A percentile compares a stretch with the other conserved stretches of the same genome.
These are phyloP conservation scores for Proteles cristata DNA, from an alignment of 2,113 vertebrate genomes.

Conservation along the genomic window DNA sequence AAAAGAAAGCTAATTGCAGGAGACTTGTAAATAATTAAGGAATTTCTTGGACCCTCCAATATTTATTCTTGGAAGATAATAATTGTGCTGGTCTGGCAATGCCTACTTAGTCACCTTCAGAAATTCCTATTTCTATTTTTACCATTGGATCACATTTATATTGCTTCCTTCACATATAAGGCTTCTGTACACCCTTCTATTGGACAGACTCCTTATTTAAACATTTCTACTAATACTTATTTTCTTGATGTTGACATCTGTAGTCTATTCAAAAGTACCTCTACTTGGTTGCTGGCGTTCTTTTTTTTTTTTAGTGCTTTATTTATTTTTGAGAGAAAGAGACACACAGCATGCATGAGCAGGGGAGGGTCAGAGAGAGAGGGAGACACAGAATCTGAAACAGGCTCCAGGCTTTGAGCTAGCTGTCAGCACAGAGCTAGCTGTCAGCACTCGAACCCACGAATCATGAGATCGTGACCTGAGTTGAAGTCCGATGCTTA, in stretches of 20 bases:
- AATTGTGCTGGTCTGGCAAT: not conserved
- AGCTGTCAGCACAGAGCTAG: too few relatives aligned
- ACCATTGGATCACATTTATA: not conserved
- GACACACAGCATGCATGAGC: too few relatives aligned
- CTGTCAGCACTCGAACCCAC: too few relatives aligned
- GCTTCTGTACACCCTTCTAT: not conserved
- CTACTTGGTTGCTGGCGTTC: not conserved
- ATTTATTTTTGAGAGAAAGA: too few relatives aligned
- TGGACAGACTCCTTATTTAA: not conserved
- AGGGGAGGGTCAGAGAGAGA: too few relatives aligned
- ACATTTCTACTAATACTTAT: not conserved
- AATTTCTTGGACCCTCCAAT: not conserved
- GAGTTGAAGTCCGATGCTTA: too few relatives aligned
- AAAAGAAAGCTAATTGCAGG: not conserved
- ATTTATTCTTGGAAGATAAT: not conserved
- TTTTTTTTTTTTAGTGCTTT: not conserved
- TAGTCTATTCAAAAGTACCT: not conserved
- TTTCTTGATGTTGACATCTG: not conserved
- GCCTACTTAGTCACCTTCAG: not conserved
- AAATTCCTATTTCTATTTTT: not conserved
- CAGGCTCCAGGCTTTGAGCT: too few relatives aligned
- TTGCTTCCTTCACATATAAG: not conserved
- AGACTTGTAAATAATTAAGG: not conserved
- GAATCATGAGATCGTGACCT: too few relatives aligned
- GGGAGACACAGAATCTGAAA: too few relatives aligned